Base-by-base conservation (phyloP, 2,113 vertebrate genomes). In the Tympanuchus pallidicinctus region DNA sequence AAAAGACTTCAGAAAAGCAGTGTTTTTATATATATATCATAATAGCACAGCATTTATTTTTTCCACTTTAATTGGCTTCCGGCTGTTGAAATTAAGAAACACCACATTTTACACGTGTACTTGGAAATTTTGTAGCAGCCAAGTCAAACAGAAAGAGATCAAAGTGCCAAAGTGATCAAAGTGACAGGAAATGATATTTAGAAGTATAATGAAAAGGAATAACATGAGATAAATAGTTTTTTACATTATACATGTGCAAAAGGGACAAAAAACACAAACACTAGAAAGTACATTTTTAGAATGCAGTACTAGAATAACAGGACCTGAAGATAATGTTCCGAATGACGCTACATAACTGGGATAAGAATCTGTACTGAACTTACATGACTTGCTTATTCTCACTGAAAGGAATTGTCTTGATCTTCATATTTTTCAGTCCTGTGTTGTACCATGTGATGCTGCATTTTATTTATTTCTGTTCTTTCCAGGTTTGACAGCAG, bases 401-500 rank as follows among this genome's bases (percentile, higher is more conserved):
- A 5, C 27, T 48, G 60, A 57, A 67, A 71, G 15, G 21, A 75
- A n/a, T 10, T 69, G 6, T 13, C 82, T 47, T 82, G 21, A 28
- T 64, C 9, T 73, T 73, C 2, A 1, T 32, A 2, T 57, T 74
- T 66, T 59, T 25, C 67, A 27, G 30, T 69, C 54, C 34, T 50
- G 17, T 3, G 1, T 66, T 92, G 22, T 76, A 6, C n/a, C 25
- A 14, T 18, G 6, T 40, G 45, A 52, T 67, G 28, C 1, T 95
- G 45, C 24, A 94, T 92, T 85, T 38, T 66, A 13, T 80, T 90
- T 67, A 11, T 91, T 96, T 74, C 8, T 54, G 2, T 97, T 92
- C 27, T 95, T n/a, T 32, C 34, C 97, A 99, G 99, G 98, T 82
- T 95, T 99, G 89, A 99, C 98, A n/a, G 98, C 98, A 2, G 98